Evolutionary conservation across 2,797 vertebrate genomes (phyloP).

Genomic region (Galago senegalensis): DNA sequence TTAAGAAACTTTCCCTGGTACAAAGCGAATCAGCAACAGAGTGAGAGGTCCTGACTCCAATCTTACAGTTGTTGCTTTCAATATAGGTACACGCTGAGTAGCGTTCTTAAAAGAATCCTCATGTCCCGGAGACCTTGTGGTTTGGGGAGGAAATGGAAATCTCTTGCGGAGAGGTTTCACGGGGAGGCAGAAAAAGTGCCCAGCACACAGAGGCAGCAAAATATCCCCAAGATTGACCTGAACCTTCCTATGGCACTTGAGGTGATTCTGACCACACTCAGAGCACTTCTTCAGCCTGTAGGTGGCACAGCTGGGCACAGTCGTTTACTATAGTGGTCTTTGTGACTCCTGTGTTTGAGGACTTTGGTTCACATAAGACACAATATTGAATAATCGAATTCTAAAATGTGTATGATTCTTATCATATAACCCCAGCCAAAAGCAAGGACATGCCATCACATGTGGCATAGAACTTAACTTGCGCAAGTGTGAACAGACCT

Average conservation of each 20-base stretch:
- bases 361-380: constrained; percentile 31
- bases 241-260: background rate
- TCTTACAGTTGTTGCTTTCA: background rate
- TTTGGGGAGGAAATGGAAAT: background rate
- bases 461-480: constrained; percentile 41
- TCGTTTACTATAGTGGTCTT: background rate
- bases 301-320: background rate
- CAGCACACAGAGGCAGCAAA: background rate
- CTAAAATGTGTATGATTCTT: constrained; percentile 29
- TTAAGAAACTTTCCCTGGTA: background rate
- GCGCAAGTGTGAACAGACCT: constrained; percentile 36
- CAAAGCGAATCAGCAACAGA: background rate
- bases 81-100: background rate
- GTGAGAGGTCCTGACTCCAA: background rate
- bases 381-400: constrained; percentile 26
- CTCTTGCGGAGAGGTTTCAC: background rate
- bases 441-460: background rate
- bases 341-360: constrained; percentile 19
- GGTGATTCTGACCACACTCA: background rate
- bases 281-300: constrained; percentile 21
- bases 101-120: background rate
- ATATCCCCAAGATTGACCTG: background rate
- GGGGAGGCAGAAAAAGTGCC: background rate
- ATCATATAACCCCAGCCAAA: background rate
- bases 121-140: background rate